Evolutionary conservation across 2,888 invertebrate species (phyloP), one percentile per base, ranked within the genome.

Genomic region (Chrysina gloriosa): DNA sequence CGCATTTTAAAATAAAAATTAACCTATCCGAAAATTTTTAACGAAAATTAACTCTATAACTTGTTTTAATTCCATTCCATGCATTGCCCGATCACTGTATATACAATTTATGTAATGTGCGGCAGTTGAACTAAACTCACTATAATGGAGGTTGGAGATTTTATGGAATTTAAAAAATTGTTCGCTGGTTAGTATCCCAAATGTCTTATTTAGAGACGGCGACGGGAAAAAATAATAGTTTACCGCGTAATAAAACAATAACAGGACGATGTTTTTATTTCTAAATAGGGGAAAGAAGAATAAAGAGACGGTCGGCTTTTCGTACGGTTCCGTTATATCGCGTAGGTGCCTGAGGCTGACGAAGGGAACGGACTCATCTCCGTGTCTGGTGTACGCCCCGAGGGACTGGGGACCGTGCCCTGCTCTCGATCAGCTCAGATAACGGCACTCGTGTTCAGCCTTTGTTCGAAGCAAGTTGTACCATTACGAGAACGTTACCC

Each of bases 401-500:
- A 70, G 70, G 70, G 71, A 69, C 71, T 73, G 73, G 75, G 74
- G 73, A 74, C 72, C 70, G 74, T 66, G 72, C 68, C 77, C 76
- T 73, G 74, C 74, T 76, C 76, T 78, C 79, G 79, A 79, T 79
- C 79, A 77, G 77, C 78, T 79, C 78, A 74, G 78, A 79, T 79
- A 79, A 79, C 79, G 74, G 76, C 78, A 77, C 78, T 78, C 78
- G 72, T 77, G 78, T 78, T 77, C 77, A 69, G 77, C 76, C 78
- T 79, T 79, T 79, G 78, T 79, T 76, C 75, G 75, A 73, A 72
- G 75, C 76, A 76, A 77, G 71, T 68, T 75, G 73, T 73, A 72
- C 72, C 75, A 73, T 76, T 76, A 77, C 73, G 71, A 73, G 45
- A 74, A 71, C 73, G 76, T 76, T 74, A 61, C 76, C 76, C 76